Evolutionary conservation across 2,797 vertebrate species (phyloP).

Genomic region (Etheostoma perlongum): DNA sequence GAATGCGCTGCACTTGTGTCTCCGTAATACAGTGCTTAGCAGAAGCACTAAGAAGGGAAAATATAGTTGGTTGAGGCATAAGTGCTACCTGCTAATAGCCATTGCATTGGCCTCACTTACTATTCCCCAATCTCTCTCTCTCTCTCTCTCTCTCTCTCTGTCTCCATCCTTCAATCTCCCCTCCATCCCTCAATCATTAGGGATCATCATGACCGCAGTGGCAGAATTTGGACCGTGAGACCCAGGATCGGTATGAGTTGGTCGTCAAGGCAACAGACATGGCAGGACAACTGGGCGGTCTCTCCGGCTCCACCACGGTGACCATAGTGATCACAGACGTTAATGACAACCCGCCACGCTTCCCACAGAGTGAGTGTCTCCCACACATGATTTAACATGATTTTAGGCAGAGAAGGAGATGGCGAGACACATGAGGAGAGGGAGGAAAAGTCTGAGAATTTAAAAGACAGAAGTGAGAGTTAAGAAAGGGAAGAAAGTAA

Average conservation of each 20-base stretch:
- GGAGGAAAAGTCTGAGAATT: neutral
- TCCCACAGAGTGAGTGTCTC: slow-evolving; percentile 93
- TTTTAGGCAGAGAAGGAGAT: slow-evolving; percentile 18
- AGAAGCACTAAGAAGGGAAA: slow-evolving; percentile 41
- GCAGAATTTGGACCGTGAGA: slow-evolving; percentile 98
- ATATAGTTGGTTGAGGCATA: slow-evolving; percentile 33
- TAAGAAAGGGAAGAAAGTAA: neutral
- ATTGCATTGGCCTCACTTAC: slow-evolving; percentile 52
- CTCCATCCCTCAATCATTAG: slow-evolving; percentile 76
- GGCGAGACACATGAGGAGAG: neutral
- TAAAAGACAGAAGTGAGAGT: slow-evolving; percentile 1
- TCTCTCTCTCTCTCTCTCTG: slow-evolving; percentile 13
- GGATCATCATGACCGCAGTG: slow-evolving; percentile 96
- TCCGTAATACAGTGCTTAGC: slow-evolving; percentile 57
- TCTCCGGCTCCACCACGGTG: slow-evolving; percentile 97
- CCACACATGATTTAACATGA: slow-evolving; percentile 23
- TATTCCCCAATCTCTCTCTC: neutral
- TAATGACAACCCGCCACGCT: slow-evolving; percentile 97
- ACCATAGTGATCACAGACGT: slow-evolving; percentile 98
- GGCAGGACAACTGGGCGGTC: slow-evolving; percentile 98
- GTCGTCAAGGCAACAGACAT: slow-evolving; percentile 98
- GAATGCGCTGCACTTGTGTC: slow-evolving; percentile 52
- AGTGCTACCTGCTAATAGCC: slow-evolving; percentile 53
- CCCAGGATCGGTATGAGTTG: slow-evolving; percentile 96
- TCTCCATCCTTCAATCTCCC: slow-evolving; percentile 28